Evolutionary conservation across 2,888 invertebrate species (phyloP), one percentile per base, ranked within the genome.

Genomic region (Sminthurinus aureus): DNA sequence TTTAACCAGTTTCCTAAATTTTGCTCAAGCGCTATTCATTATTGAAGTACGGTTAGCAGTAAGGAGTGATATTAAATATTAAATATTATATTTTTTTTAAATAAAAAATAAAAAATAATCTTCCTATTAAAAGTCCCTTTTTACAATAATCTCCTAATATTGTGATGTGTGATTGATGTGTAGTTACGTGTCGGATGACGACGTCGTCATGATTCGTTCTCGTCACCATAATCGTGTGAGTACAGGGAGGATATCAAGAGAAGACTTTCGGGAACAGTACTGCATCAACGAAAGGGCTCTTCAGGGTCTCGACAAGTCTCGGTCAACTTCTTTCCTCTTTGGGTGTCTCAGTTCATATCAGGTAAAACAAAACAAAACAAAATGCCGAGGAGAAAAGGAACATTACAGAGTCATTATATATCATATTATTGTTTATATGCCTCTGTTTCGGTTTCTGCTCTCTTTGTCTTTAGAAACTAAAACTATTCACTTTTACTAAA

Each of bases 191-290:
- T 84, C 84, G 15, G 86, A 86, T 79, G 85, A 85, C 75, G 86
- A 86, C 66, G 81, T 81, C n/a, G 82, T 81, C 67, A 79, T 83
- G 52, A 83, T 83, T 64, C 81, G 85, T 38, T 71, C 71, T 71
- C 22, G 20, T 22, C 79, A 67, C 13, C 13, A 58, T 64, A 81
- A 81, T 24, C 78, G 83, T 50, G 71, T 83, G 15, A 83, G 71
- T 67, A 89, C 89, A 74, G 90, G 90, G 76, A 88, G 90, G 77
- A 97, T 97, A 92, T 96, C 96, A 85, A 95, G 96, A 90, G 93
- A 95, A 91, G 96, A 96, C 92, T 96, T 97, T 91, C 93, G 96
- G 89, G 97, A 97, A 90, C 97, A 97, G 91, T 97, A 97, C 92
- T 97, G 97, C 92, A 96, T 97, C 91, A 96, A 95, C 90, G 81